Evolutionary conservation across 2,113 vertebrate genomes (phyloP).

Genomic region (Pipa parva): DNA sequence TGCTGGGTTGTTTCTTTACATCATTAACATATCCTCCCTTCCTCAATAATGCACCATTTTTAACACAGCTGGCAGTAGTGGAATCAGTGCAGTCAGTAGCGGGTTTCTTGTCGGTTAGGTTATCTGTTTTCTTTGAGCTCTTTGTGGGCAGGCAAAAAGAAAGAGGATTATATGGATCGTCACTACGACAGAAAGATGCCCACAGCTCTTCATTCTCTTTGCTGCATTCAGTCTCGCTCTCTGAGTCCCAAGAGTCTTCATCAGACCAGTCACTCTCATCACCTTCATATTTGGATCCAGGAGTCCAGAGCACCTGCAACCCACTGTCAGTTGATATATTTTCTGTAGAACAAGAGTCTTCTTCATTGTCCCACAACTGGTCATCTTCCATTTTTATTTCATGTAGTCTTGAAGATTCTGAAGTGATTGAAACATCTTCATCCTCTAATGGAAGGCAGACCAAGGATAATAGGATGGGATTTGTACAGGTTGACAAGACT

Average conservation of each 20-base stretch:
- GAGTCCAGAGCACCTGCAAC: slow-evolving; percentile 44
- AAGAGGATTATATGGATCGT: slow-evolving; percentile 34
- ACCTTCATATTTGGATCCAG: slow-evolving; percentile 33
- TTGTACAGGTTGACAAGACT: not conserved
- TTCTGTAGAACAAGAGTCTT: not conserved
- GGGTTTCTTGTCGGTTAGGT: not conserved
- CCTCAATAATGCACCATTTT: not conserved
- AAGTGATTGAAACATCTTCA: not conserved
- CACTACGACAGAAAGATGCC: not conserved
- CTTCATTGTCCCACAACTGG: not conserved
- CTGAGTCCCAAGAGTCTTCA: slow-evolving; percentile 20
- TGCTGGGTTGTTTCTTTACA: not conserved
- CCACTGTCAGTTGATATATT: not conserved
- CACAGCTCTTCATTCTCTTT: slow-evolving; percentile 19
- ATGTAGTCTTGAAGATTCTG: not conserved
- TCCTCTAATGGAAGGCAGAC: slow-evolving; percentile 42
- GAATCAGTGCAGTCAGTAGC: not conserved
- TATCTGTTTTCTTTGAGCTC: not conserved
- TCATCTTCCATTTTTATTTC: not conserved
- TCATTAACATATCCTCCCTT: not conserved
- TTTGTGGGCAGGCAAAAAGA: slow-evolving; percentile 13
- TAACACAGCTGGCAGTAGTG: not conserved
- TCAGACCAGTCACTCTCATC: not conserved
- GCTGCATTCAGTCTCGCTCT: slow-evolving; percentile 5
- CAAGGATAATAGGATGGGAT: slow-evolving; percentile 36